Conservation (phyloP, 2,797 vertebrate genomes). For the Sciurus carolinensis region DNA sequence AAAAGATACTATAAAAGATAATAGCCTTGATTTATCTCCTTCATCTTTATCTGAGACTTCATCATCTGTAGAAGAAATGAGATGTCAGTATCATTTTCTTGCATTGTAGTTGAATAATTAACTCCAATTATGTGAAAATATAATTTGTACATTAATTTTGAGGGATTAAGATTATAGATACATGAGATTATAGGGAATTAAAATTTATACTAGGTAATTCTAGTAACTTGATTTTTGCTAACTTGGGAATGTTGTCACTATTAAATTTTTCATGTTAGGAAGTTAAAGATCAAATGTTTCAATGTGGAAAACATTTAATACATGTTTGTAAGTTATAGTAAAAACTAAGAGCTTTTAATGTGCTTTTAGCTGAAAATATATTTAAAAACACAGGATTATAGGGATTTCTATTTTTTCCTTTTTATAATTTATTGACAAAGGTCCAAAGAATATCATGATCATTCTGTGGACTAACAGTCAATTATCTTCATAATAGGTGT, state of each 20-base stretch:
- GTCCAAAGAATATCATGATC: not conserved
- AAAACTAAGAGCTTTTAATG: conserved; percentile 38
- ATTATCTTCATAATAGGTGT: not conserved
- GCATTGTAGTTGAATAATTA: conserved; percentile 24
- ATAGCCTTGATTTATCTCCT: conserved; percentile 80
- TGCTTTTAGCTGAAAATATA: conserved; percentile 5
- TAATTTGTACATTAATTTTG: conserved; percentile 64
- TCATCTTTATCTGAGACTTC: conserved; percentile 80
- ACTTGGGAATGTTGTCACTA: not conserved
- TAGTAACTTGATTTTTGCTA: conserved; percentile 27
- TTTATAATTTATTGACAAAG: conserved; percentile 33
- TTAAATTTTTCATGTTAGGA: not conserved
- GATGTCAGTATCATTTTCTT: conserved; percentile 91
- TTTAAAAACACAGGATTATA: conserved; percentile 42
- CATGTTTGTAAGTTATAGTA: conserved; percentile 8
- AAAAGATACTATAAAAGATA: conserved; percentile 53
- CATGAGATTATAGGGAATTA: not conserved
- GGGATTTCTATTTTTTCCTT: not conserved
- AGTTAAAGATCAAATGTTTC: conserved; percentile 45
- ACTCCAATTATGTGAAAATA: conserved; percentile 33
- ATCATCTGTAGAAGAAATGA: conserved; percentile 91
- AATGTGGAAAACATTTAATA: conserved; percentile 10
- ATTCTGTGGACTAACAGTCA: not conserved
- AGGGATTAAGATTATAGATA: conserved; percentile 2
- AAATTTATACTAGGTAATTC: conserved; percentile 28